Evolutionary conservation across 2,888 invertebrate species (phyloP), one percentile per base, ranked within the genome.

Genomic region (Glaucopsyche alexis): DNA sequence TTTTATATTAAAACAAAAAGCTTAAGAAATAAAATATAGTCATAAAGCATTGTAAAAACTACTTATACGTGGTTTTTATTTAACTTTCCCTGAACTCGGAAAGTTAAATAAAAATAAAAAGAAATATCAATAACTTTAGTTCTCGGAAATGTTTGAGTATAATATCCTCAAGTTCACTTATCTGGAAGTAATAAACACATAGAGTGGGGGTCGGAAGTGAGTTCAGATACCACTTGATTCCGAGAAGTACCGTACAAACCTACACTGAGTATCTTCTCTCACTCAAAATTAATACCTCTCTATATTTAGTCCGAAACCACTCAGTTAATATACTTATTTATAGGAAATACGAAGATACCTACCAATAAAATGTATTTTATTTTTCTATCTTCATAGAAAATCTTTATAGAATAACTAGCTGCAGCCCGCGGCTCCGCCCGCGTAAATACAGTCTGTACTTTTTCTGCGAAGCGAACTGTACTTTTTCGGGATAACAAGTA

Each of bases 131-230:
- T 55, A 55, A 50, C 50, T 11, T 65, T 3, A 64, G 40, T 49
- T 50, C 38, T 8, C 13, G 49, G 40, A 66, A 49, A 49, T 29
- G 49, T 66, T 72, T 49, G n/a, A 50, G 38, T 49, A 49, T 49
- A 40, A 65, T n/a, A 72, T 65, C 50, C 29, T 19, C 13, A 19
- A 66, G 50, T 16, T n/a, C 66, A 72, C 66, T 50, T 14, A 72
- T 50, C 72, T 72, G 72, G 40, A 72, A 67, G 45, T 45, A 67
- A 19, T 67, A 64, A 52, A 64, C 19, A 42, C 38, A 75, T 79
- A 13, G 29, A 38, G 42, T 42, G 42, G 6, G 29, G 29, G 60
- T 60, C 7, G 29, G 13, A 38, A 60, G 60, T 60, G 29, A 29
- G 49, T 14, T 8, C 42, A 0, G 50, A 50, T 60, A 29, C 60